Evolutionary conservation across 2,888 invertebrate genomes (phyloP).

Genomic region (Peribatodes rhomboidaria): DNA sequence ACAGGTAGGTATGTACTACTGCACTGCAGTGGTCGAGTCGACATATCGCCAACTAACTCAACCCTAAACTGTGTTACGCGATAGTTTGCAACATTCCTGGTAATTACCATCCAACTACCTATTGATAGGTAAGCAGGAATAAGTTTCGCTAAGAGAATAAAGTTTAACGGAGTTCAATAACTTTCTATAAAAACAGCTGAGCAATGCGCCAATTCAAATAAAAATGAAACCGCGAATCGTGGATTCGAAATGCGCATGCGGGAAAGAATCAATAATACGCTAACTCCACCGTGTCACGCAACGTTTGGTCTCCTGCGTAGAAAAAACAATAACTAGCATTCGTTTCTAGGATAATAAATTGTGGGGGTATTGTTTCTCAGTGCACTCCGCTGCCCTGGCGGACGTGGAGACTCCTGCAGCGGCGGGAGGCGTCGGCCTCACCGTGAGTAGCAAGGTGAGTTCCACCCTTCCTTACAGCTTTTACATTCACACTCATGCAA

Average conservation of each 20-base stretch:
- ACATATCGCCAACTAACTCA: conserved; percentile 9
- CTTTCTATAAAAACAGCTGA: conserved; percentile 35
- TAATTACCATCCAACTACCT: conserved; percentile 16
- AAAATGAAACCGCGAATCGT: conserved; percentile 39
- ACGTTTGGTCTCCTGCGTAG: conserved; percentile 37
- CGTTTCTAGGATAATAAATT: conserved; percentile 44
- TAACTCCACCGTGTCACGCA: conserved; percentile 44
- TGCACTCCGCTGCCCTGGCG: conserved; percentile 76
- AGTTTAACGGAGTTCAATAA: conserved; percentile 34
- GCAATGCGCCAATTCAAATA: conserved; percentile 38
- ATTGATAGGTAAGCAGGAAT: conserved; percentile 20
- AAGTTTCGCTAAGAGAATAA: conserved; percentile 18
- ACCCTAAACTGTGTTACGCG: conserved; percentile 19
- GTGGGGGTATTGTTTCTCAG: conserved; percentile 54
- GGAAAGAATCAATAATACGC: conserved; percentile 45
- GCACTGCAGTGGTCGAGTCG: conserved; percentile 30
- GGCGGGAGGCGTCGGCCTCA: conserved; percentile 83
- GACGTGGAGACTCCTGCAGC: conserved; percentile 74
- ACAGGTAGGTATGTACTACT: conserved; percentile 18
- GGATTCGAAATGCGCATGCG: conserved; percentile 44
- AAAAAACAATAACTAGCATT: conserved; percentile 40
- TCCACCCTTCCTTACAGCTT: background rate
- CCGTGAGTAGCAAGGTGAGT: conserved; percentile 83
- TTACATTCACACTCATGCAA: background rate
- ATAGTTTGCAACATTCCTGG: conserved; percentile 18